Percentiles rank a stretch among this genome's conserved stretches.
Evolutionary conservation across 2,888 invertebrate genomes (phyloP).

Genomic region (Lasioglossum oenotherae): DNA sequence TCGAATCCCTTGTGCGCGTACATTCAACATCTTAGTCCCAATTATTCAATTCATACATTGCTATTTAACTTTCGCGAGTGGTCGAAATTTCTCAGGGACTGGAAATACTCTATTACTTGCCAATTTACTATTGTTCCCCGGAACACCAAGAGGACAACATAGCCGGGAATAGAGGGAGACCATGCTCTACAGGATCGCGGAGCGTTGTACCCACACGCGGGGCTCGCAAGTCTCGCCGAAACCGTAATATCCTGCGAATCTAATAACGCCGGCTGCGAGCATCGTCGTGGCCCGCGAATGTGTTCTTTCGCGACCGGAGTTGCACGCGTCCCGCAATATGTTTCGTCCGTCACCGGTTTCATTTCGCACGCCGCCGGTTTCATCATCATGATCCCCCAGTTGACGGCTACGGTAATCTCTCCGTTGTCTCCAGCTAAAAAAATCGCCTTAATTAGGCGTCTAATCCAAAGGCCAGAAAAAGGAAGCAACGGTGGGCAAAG

Average conservation of each 20-base stretch:
- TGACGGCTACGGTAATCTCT: neutral
- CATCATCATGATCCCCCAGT: neutral
- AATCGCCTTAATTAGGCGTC: constrained; percentile 41
- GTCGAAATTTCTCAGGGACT: too few relatives aligned
- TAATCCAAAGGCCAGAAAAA: neutral
- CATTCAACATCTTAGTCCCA: too few relatives aligned
- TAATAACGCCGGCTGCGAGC: constrained; percentile 12
- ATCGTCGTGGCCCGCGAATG: constrained; percentile 12
- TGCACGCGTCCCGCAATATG: constrained; percentile 7
- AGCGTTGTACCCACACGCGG: neutral
- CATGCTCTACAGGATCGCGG: neutral
- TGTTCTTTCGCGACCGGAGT: constrained; percentile 10
- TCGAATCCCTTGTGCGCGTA: too few relatives aligned
- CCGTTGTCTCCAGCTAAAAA: constrained; percentile 1
- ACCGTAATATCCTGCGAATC: constrained; percentile 17
- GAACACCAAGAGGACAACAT: neutral
- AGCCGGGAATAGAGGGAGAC: neutral
- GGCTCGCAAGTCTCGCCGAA: neutral
- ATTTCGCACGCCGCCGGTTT: neutral
- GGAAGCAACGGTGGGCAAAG: neutral
- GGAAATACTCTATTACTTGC: neutral
- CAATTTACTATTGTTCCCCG: constrained; percentile 1
- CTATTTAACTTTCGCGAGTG: too few relatives aligned
- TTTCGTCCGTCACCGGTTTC: constrained; percentile 9
- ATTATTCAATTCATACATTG: too few relatives aligned